These are phyloP conservation scores for Bombus polaris DNA, from an alignment of 1,140 invertebrate species.

Conservation along the genomic window DNA sequence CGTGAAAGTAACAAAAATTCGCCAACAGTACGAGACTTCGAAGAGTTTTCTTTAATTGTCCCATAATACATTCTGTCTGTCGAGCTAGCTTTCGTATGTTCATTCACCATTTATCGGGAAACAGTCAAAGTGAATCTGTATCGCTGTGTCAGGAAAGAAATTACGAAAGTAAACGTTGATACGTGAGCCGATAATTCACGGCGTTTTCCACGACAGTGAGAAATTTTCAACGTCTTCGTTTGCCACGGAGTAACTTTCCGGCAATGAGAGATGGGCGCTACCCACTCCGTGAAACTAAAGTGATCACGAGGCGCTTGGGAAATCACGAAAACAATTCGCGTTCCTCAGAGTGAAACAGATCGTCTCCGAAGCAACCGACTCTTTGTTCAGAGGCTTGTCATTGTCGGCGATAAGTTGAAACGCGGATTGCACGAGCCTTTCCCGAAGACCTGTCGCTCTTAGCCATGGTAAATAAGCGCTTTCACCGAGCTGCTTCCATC, in stretches of 20 bases:
- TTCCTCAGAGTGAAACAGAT: conserved; percentile 50
- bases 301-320: conserved; percentile 64
- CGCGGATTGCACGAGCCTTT: conserved; percentile 2
- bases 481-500: neutral
- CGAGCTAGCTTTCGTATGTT: neutral
- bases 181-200: conserved; percentile 29
- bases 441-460: neutral
- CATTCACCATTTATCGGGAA: no score
- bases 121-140: no score
- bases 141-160: neutral
- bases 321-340: conserved; percentile 65
- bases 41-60: neutral
- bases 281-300: conserved; percentile 42
- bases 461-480: neutral
- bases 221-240: conserved; percentile 51
- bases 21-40: neutral
- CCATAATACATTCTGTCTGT: neutral
- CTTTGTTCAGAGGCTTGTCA: conserved; percentile 18
- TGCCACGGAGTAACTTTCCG: conserved; percentile 45
- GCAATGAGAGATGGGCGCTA: conserved; percentile 59
- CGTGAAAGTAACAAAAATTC: neutral
- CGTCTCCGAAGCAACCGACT: conserved; percentile 6
- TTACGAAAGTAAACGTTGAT: neutral
- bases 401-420: conserved; percentile 12
- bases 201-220: conserved; percentile 26